Evolutionary conservation across 2,797 vertebrate genomes (phyloP).

Genomic region (Coregonus sp.): DNA sequence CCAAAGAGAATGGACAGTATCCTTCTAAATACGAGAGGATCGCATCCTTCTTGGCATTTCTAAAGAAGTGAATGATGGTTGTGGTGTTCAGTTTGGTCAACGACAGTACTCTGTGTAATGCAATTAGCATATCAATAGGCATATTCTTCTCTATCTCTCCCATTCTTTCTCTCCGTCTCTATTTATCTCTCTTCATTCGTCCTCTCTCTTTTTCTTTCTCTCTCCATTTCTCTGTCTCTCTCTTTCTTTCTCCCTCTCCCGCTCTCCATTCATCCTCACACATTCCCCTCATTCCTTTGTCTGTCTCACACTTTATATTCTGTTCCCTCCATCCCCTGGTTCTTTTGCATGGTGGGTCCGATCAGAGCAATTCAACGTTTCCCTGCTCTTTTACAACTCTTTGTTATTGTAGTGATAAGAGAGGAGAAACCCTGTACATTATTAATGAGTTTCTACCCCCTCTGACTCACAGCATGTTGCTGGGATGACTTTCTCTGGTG

Average conservation of each 20-base stretch:
- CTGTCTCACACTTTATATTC: background rate
- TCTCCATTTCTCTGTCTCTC: background rate
- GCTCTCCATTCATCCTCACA: background rate
- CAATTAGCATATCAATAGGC: too few relatives aligned
- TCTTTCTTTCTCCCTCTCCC: background rate
- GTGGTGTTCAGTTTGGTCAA: too few relatives aligned
- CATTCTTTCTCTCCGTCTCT: too few relatives aligned
- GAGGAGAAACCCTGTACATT: conserved; percentile 3
- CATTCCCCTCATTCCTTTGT: conserved; percentile 2
- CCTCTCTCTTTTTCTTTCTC: background rate
- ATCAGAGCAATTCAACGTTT: conserved; percentile 9
- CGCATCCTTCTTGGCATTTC: too few relatives aligned
- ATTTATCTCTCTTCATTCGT: background rate
- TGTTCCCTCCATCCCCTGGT: conserved; percentile 10
- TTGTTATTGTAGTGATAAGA: background rate
- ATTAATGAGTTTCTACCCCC: conserved; percentile 1
- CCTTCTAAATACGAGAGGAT: too few relatives aligned
- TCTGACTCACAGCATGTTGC: background rate
- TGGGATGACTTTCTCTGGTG: too few relatives aligned
- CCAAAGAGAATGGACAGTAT: too few relatives aligned
- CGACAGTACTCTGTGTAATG: too few relatives aligned
- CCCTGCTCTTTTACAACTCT: background rate
- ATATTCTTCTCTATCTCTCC: too few relatives aligned
- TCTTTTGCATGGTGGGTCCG: conserved; percentile 14
- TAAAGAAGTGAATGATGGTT: too few relatives aligned